phyloP scores from a whole-genome alignment of 2,797 vertebrate genomes.

The Premnoplex brunnescens region DNA sequence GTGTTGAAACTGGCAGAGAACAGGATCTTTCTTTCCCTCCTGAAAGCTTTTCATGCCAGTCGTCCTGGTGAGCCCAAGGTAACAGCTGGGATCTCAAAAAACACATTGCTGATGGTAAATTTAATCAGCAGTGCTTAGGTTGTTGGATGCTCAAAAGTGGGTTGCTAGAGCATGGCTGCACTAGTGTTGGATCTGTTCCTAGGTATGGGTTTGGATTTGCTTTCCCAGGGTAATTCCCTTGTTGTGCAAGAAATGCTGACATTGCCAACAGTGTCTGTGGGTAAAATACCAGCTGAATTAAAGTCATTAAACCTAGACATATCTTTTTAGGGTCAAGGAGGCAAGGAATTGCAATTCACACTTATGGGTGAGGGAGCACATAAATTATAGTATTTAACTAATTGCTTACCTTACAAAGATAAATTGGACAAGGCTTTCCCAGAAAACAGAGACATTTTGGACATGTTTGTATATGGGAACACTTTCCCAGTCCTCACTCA shows the following conservation, averaged over 20 bases:
- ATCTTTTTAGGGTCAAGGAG: conserved; percentile 17
- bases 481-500: neutral
- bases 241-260: neutral
- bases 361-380: neutral
- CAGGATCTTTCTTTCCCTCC: neutral
- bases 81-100: neutral
- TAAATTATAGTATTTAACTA: conserved; percentile 50
- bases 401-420: conserved; percentile 29
- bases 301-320: conserved; percentile 10
- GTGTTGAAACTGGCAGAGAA: neutral
- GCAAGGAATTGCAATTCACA: conserved; percentile 14
- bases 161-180: neutral
- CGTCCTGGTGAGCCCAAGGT: neutral
- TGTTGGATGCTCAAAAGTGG: neutral
- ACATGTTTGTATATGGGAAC: neutral
- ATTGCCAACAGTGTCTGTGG: neutral
- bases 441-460: conserved; percentile 17
- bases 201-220: neutral
- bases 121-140: neutral
- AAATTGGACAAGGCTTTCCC: conserved; percentile 26
- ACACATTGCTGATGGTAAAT: neutral
- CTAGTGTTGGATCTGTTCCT: neutral
- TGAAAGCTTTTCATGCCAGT: neutral
- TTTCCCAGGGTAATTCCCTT: neutral
- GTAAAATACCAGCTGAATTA: conserved; percentile 40